Evolutionary conservation across 2,888 invertebrate genomes (phyloP).

Genomic region (Julus scanicus): DNA sequence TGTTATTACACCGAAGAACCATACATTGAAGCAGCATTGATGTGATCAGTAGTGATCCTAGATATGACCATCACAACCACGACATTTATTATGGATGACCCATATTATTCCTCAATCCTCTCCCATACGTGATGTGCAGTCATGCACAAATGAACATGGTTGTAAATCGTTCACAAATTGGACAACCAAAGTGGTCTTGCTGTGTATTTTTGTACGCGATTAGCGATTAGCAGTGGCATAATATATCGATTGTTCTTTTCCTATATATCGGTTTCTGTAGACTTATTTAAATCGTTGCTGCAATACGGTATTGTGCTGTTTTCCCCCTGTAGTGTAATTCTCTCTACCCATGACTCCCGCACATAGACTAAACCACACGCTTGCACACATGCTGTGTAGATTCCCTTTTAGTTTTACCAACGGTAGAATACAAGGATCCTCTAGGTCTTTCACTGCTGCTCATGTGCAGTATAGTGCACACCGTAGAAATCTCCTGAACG

Average conservation of each 20-base stretch:
- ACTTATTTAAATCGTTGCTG: neutral
- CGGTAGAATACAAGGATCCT: neutral
- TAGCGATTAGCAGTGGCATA: neutral
- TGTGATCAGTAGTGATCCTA: no score
- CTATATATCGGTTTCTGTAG: neutral
- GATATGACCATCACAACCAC: no score
- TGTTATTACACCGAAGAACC: no score
- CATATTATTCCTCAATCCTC: no score
- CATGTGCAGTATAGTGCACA: neutral
- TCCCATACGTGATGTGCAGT: no score
- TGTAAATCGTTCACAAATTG: no score
- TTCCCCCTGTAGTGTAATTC: neutral
- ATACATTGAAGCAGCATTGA: no score
- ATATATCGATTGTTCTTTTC: constrained; percentile 4
- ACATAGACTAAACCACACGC: constrained; percentile 11
- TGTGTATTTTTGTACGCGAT: no score
- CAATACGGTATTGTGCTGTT: neutral
- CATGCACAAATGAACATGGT: no score
- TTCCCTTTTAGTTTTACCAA: neutral
- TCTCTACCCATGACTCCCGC: neutral
- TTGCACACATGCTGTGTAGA: neutral
- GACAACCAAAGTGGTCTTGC: no score
- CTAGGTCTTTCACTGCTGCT: neutral
- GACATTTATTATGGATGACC: no score
- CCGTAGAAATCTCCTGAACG: neutral